These are phyloP conservation scores for Thryonomys swinderianus DNA, from an alignment of 2,113 vertebrate genomes.

Conservation along the genomic window DNA sequence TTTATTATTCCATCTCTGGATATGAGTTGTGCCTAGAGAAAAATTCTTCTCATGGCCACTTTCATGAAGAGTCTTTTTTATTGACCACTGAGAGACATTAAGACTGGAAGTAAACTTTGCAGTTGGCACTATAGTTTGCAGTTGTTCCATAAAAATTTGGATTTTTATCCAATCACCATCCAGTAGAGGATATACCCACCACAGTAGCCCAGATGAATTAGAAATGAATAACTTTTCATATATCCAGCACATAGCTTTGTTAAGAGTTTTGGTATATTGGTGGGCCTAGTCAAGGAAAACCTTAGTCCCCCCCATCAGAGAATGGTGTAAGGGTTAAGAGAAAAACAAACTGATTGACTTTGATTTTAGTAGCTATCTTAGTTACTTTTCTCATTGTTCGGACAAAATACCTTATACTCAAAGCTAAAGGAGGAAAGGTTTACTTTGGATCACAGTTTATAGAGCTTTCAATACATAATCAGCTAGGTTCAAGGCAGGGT, in stretches of 20 bases:
- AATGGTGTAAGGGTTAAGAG: neutral
- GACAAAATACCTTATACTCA: neutral
- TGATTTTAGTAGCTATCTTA: neutral
- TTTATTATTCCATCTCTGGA: neutral
- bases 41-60: neutral
- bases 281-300: neutral
- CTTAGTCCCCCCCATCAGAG: neutral
- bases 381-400: neutral
- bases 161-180: neutral
- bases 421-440: neutral
- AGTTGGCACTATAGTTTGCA: neutral
- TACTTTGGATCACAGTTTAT: neutral
- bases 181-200: neutral
- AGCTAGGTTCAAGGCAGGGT: neutral
- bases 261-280: neutral
- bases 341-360: neutral
- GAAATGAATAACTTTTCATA: neutral
- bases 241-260: neutral
- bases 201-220: neutral
- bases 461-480: neutral
- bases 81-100: neutral
- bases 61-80: neutral
- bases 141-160: neutral
- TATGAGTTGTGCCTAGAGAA: neutral
- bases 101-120: neutral